Evolutionary conservation across 1,140 invertebrate genomes (phyloP).

Genomic region (Hesperophylax magnus): DNA sequence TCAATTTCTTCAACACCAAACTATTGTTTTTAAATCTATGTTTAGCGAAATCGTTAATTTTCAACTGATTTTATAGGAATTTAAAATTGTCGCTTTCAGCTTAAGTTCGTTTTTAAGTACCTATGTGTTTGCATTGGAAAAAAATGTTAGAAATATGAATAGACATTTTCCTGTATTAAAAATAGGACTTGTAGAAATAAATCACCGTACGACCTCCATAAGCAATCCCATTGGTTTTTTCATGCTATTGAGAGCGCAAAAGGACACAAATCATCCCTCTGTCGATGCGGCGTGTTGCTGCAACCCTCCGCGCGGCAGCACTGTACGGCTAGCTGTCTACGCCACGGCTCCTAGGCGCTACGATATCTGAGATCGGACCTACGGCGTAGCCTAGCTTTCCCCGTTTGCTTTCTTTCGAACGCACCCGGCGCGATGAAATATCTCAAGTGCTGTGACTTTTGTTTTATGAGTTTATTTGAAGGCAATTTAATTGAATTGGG

Average conservation of each 20-base stretch:
- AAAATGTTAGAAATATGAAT: too few relatives aligned
- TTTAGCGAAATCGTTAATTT: too few relatives aligned
- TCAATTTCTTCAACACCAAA: too few relatives aligned
- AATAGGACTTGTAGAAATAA: not conserved
- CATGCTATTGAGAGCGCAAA: not conserved
- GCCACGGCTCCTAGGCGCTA: not conserved
- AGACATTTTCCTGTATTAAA: too few relatives aligned
- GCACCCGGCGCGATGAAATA: constrained; percentile 44
- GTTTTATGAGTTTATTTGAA: constrained; percentile 29
- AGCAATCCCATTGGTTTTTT: constrained; percentile 20
- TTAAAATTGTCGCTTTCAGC: too few relatives aligned
- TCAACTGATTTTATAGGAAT: too few relatives aligned
- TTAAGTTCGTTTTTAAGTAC: too few relatives aligned
- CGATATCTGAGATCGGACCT: not conserved
- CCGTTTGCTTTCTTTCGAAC: constrained; percentile 29
- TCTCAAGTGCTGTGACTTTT: constrained; percentile 31
- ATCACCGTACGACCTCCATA: constrained; percentile 14
- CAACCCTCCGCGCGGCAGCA: constrained; percentile 40
- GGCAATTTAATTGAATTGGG: constrained; percentile 7
- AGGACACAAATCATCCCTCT: constrained; percentile 35
- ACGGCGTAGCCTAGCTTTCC: not conserved
- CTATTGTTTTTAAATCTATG: too few relatives aligned
- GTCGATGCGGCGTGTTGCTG: constrained; percentile 52
- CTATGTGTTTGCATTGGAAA: too few relatives aligned
- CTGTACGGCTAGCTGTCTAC: constrained; percentile 40